Conservation (phyloP, 2,113 vertebrate species). For the Pseudonaja textilis region DNA sequence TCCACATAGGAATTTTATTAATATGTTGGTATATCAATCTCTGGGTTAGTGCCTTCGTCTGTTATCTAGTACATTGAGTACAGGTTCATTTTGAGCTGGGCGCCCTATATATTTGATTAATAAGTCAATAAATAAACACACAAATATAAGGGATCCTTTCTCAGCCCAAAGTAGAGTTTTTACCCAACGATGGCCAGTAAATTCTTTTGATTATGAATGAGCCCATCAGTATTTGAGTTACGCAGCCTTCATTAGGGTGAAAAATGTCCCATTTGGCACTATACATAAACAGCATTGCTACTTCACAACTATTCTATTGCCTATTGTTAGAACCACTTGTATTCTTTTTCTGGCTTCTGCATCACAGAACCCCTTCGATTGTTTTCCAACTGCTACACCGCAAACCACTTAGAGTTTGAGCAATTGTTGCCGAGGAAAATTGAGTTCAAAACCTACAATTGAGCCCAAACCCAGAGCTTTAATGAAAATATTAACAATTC, state of each 20-base stretch:
- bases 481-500: background rate
- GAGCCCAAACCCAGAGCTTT: background rate
- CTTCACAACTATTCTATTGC: background rate
- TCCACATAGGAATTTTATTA: background rate
- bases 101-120: background rate
- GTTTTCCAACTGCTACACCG: background rate
- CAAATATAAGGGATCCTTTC: background rate
- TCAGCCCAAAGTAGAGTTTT: background rate
- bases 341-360: background rate
- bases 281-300: background rate
- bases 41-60: background rate
- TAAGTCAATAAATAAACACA: background rate
- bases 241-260: background rate
- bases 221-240: background rate
- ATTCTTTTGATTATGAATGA: background rate
- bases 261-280: background rate
- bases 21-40: background rate
- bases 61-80: background rate
- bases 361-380: background rate
- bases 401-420: background rate
- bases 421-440: background rate
- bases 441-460: no score
- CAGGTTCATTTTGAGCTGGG: background rate
- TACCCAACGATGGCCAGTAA: background rate
- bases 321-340: background rate